Evolutionary conservation across 2,888 invertebrate species (phyloP), one percentile per base, ranked within the genome.

Genomic region (Amiota minor): DNA sequence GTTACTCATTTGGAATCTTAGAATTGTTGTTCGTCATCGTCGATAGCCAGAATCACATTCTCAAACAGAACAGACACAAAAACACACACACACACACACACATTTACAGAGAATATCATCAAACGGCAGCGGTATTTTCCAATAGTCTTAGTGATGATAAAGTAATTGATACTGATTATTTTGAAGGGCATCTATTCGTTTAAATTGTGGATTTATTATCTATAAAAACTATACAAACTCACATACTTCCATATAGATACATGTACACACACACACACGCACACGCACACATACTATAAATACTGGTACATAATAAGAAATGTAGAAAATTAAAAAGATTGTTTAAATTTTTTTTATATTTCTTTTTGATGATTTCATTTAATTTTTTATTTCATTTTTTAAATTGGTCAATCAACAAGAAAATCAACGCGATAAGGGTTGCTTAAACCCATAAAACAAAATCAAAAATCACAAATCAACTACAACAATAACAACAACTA

Each of bases 91-190:
- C 61, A 35, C 12, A 14, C 35, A 23, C 8, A 62, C 23, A 62
- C 35, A 62, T 62, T 16, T 18, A 2, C 18, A 23, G 2, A 62
- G 4, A n/a, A 14, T 8, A 56, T 9, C 4, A 18, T 35, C 35
- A 35, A 35, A 35, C 35, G 35, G 6, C 35, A 35, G 35, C 35
- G 35, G 35, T 35, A 71, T 14, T 69, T 50, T 73, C 35, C 70
- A 45, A 67, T 73, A 65, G 65, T 64, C 20, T 62, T 53, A 47
- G 68, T 64, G 67, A 61, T 70, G 74, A 47, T 68, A 70, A 71
- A 72, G 78, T 77, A 78, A 79, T 83, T 83, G 77, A 74, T 78
- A 79, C 80, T 76, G 85, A 84, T 83, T 84, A 84, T 76, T 81
- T 83, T 83, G 85, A 84, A 83, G 83, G 83, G 86, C 85, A 86